Conservation (phyloP, 2,888 invertebrate species). For the Tetropium fuscum region DNA sequence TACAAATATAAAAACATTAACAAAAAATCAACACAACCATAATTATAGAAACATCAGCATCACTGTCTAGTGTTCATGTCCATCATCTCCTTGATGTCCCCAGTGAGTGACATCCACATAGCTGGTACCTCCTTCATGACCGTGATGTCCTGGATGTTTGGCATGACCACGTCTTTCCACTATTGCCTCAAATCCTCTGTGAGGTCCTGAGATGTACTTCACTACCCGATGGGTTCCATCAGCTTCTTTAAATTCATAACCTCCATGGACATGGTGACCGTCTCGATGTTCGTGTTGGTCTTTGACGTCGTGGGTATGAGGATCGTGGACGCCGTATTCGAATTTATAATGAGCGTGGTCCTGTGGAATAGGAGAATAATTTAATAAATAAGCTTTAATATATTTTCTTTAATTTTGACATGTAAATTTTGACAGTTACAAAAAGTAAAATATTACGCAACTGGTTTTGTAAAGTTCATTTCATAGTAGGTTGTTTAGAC, state of each 20-base stretch:
- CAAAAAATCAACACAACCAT: neutral
- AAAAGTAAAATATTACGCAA: no score
- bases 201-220: conserved; percentile 55
- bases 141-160: conserved; percentile 50
- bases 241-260: conserved; percentile 59
- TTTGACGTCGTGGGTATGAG: conserved; percentile 61
- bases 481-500: no score
- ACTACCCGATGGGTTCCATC: conserved; percentile 61
- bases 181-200: conserved; percentile 53
- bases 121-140: conserved; percentile 37
- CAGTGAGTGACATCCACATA: conserved; percentile 49
- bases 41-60: no score
- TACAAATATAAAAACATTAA: neutral
- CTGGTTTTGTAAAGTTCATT: no score
- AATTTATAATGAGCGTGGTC: conserved; percentile 56
- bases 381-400: neutral
- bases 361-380: conserved; percentile 32
- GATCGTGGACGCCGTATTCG: conserved; percentile 61
- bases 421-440: no score
- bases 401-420: no score
- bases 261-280: conserved; percentile 60
- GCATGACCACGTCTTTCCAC: conserved; percentile 51
- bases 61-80: conserved; percentile 29
- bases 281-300: conserved; percentile 60
- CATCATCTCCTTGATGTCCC: conserved; percentile 31